Percentiles rank a stretch among this genome's conserved stretches.
Conservation (phyloP, 2,113 vertebrate genomes). For the Aegotheles bennettii region DNA sequence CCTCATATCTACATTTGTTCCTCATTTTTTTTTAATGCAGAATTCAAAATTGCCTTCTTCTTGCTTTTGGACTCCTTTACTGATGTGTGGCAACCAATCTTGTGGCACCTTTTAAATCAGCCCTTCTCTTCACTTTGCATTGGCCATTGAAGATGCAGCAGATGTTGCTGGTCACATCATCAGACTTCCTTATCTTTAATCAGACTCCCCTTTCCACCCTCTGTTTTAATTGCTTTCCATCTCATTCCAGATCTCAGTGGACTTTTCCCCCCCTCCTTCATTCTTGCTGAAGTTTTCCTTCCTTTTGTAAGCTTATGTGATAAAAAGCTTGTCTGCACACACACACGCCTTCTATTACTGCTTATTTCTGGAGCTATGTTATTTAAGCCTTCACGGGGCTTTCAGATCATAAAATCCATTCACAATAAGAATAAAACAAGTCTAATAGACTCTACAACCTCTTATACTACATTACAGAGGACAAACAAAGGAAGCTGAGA, state of each 20-base stretch:
- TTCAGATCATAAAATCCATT: neutral
- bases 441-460: neutral
- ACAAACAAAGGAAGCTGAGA: neutral
- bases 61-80: neutral
- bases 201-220: neutral
- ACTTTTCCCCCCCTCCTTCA: neutral
- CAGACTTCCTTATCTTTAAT: neutral
- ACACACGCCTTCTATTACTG: neutral
- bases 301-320: neutral
- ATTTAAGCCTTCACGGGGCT: neutral
- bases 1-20: neutral
- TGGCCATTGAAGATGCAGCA: neutral
- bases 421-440: neutral
- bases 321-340: neutral
- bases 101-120: neutral
- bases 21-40: neutral
- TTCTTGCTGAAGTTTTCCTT: neutral
- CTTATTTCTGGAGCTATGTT: neutral
- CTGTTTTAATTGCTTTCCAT: neutral
- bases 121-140: neutral
- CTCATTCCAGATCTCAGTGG: neutral
- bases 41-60: neutral
- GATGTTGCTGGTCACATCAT: neutral
- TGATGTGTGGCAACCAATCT: neutral
- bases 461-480: neutral